Evolutionary conservation across 2,113 vertebrate species (phyloP).

Genomic region (Antechinus flavipes): DNA sequence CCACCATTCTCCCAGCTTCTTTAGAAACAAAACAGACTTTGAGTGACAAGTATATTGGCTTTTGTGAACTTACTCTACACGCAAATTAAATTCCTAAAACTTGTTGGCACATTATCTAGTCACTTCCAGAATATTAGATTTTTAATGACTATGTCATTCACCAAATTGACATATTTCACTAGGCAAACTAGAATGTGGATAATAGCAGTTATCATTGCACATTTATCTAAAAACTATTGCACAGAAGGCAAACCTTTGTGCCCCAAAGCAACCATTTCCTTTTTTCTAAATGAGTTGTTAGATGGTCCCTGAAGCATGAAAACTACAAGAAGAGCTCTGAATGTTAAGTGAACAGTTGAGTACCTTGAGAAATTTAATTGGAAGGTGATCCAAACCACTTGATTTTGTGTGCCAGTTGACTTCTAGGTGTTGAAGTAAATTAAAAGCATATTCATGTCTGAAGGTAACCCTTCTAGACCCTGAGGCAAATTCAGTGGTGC

Average conservation of each 20-base stretch:
- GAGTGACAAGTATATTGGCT: conserved; percentile 47
- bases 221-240: conserved; percentile 63
- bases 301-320: background rate
- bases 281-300: conserved; percentile 40
- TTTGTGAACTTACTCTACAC: conserved; percentile 63
- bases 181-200: conserved; percentile 64
- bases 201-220: conserved; percentile 60
- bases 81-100: conserved; percentile 76
- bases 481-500: background rate
- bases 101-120: conserved; percentile 72
- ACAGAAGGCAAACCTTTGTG: conserved; percentile 52
- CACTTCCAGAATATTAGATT: conserved; percentile 73
- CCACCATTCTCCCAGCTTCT: background rate
- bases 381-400: background rate
- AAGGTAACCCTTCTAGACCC: background rate
- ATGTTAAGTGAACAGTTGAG: conserved; percentile 34
- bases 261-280: conserved; percentile 41
- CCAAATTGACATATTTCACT: conserved; percentile 72
- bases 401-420: background rate
- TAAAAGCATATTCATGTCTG: background rate
- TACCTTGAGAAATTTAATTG: conserved; percentile 54
- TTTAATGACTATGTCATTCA: conserved; percentile 70
- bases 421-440: background rate
- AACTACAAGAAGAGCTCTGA: background rate
- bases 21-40: background rate